These are phyloP conservation scores for Lypha dubia DNA, from an alignment of 2,888 invertebrate genomes.

Conservation along the genomic window DNA sequence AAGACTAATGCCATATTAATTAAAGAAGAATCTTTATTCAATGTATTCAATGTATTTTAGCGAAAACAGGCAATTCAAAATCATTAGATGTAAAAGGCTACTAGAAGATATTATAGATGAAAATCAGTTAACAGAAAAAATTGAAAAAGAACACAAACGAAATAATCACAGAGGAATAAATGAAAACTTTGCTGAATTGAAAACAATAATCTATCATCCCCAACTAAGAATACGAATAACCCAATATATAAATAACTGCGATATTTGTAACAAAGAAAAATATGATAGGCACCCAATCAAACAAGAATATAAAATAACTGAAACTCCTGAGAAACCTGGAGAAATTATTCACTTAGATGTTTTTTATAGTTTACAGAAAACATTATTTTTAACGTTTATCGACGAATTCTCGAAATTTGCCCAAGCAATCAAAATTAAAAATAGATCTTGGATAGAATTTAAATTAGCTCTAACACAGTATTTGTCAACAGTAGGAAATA, in stretches of 20 bases:
- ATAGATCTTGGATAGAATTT: background rate
- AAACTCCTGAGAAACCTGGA: background rate
- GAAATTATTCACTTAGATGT: background rate
- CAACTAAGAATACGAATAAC: too few species aligned
- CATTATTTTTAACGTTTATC: background rate
- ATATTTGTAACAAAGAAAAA: background rate
- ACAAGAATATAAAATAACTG: background rate
- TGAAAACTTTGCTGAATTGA: too few species aligned
- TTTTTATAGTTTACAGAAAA: background rate
- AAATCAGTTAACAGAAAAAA: too few species aligned
- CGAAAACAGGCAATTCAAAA: too few species aligned
- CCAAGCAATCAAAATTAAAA: background rate
- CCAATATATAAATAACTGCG: too few species aligned
- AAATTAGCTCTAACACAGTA: background rate
- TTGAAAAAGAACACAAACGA: too few species aligned
- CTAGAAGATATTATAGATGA: background rate
- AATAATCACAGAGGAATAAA: too few species aligned
- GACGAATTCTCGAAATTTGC: constrained; percentile 7
- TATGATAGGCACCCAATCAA: background rate
- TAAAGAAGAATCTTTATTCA: too few species aligned
- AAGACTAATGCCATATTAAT: too few species aligned
- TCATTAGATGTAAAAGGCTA: too few species aligned
- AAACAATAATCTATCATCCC: too few species aligned
- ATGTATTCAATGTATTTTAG: too few species aligned
- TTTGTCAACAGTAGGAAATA: background rate